phyloP scores from a whole-genome alignment of 2,888 invertebrate species.

The Lampropteryx suffumata region DNA sequence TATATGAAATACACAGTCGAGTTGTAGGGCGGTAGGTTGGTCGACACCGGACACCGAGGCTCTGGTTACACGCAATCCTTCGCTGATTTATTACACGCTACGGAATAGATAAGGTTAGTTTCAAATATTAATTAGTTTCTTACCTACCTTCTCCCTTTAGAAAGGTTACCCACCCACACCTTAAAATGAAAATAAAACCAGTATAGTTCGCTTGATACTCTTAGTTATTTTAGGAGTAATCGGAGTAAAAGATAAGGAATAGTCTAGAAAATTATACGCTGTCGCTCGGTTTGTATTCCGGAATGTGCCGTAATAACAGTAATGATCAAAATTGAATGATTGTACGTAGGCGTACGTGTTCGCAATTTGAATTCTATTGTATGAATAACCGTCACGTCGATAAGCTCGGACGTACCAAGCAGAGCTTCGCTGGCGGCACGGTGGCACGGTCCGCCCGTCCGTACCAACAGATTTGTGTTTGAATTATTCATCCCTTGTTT shows the following conservation, averaged over 20 bases:
- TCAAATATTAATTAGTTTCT: constrained; percentile 35
- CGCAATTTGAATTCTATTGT: constrained; percentile 43
- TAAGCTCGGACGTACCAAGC: constrained; percentile 40
- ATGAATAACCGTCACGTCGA: constrained; percentile 39
- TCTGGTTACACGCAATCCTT: constrained; percentile 71
- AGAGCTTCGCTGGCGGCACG: constrained; percentile 31
- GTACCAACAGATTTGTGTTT: constrained; percentile 56
- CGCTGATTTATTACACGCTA: constrained; percentile 52
- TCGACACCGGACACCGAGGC: constrained; percentile 61
- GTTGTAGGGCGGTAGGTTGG: constrained; percentile 58
- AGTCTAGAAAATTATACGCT: not conserved
- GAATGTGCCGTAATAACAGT: constrained; percentile 37
- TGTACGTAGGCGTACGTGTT: constrained; percentile 53
- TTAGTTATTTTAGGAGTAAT: not conserved
- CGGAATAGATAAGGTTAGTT: constrained; percentile 48
- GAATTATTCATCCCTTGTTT: constrained; percentile 61
- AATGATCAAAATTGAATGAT: constrained; percentile 49
- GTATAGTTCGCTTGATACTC: too few relatives aligned
- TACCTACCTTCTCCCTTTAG: constrained; percentile 5
- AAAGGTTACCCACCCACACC: constrained; percentile 13
- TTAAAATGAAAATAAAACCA: constrained; percentile 1
- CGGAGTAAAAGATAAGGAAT: not conserved
- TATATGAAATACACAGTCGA: constrained; percentile 46
- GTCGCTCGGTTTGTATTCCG: constrained; percentile 9
- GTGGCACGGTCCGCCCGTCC: constrained; percentile 31